Base-by-base conservation (phyloP, 2,888 invertebrate species). In the Conus canariensis region DNA sequence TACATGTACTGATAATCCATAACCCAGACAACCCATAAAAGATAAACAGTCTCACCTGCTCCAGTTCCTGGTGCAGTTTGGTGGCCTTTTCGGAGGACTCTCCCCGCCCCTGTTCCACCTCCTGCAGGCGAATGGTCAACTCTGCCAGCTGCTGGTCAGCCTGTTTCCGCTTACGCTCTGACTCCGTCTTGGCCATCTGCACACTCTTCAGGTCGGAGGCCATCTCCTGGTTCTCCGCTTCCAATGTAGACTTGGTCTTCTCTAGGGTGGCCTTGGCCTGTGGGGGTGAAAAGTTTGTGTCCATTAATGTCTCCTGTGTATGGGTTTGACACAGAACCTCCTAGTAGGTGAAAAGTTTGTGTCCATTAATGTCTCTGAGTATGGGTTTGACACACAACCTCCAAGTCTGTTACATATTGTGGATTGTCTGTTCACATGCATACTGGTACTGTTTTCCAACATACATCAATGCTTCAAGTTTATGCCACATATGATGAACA, bases 151-250 rank as follows among this genome's bases (percentile, higher is more conserved):
- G 98, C 90, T 97, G 97, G 96, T 99, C 99, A 0, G 98, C 98
- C 96, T 99, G 99, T 96, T 99, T 99, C 91, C 99, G 97, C 74
- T 98, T 97, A 89, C 99, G 97, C 96, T 99, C 99, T 92, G 98
- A 98, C 95, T 99, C 99, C 90, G 98, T 98, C 92, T 98, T 97
- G 91, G 98, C 98, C 25, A 98, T 98, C 90, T 98, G 98, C 1
- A 99, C 97, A 77, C 90, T 90, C 95, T 99, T 98, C 94, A 99
- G 97, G 96, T 99, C 99, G 25, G 98, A 98, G 2, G 98, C 98
- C 92, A 99, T 97, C 96, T 99, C 99, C 0, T 98, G 98, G 95
- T 98, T 99, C 96, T 99, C 99, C 3, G 98, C 98, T 96, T 99
- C 99, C 60, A 99, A 97, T 0, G 98, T 97, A 90, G 97, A 97